Evolutionary conservation across 2,113 vertebrate species (phyloP).

Genomic region (Ascaphus truei): DNA sequence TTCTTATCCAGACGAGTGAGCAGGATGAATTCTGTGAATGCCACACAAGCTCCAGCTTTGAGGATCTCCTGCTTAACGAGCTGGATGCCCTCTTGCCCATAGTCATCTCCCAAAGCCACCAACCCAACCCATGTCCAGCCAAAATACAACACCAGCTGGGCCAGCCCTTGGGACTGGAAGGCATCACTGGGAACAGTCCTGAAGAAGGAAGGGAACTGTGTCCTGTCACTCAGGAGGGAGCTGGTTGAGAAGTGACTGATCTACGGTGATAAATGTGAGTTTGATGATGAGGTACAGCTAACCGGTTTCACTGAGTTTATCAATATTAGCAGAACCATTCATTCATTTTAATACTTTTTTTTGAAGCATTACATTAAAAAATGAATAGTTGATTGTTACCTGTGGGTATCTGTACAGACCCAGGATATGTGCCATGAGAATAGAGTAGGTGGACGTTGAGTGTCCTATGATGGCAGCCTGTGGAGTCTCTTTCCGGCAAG

Average conservation of each 20-base stretch:
- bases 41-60: constrained; percentile 3
- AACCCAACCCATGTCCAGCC: constrained; percentile 68
- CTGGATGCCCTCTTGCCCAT: constrained; percentile 45
- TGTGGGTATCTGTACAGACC: too few species aligned
- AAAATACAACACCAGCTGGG: constrained; percentile 56
- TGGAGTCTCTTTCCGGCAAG: too few species aligned
- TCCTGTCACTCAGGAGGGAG: constrained; percentile 59
- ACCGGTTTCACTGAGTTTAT: too few species aligned
- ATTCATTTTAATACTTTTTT: too few species aligned
- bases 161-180: constrained; percentile 57
- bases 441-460: too few species aligned
- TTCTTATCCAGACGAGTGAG: background rate
- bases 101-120: constrained; percentile 57
- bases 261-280: too few species aligned
- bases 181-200: constrained; percentile 66
- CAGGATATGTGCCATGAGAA: too few species aligned
- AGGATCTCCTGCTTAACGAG: constrained; percentile 8
- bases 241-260: constrained; percentile 68
- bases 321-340: too few species aligned
- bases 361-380: too few species aligned
- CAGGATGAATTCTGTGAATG: constrained; percentile 8
- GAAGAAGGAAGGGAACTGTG: constrained; percentile 50
- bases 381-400: too few species aligned
- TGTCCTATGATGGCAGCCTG: too few species aligned
- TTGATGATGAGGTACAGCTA: too few species aligned